A percentile compares a stretch with the other conserved stretches of the same genome.
These are phyloP conservation scores for Pyrocephalus nanus DNA, from an alignment of 2,797 vertebrate genomes.

Conservation along the genomic window DNA sequence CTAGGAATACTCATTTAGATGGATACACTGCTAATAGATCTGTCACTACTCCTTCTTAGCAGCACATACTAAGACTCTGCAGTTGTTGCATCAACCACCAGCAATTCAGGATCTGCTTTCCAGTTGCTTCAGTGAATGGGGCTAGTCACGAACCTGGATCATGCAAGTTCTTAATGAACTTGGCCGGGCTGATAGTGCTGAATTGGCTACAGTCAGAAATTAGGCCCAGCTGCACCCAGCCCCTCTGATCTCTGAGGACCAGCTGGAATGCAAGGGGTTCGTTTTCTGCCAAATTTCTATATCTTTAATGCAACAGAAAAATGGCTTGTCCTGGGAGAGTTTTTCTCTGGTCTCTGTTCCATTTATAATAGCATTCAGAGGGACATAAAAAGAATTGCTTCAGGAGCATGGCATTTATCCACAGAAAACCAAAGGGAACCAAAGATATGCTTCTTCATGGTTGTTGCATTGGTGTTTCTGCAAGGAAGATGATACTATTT, in stretches of 20 bases:
- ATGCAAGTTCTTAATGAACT: fast-evolving
- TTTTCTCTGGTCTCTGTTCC: neutral
- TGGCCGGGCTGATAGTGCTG: neutral
- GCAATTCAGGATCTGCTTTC: neutral
- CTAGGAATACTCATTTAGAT: neutral
- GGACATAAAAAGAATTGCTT: neutral
- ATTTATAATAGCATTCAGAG: neutral
- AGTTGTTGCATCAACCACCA: neutral
- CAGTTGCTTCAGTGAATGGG: fast-evolving
- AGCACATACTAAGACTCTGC: neutral
- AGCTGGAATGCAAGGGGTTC: neutral
- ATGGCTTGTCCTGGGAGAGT: neutral
- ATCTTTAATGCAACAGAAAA: neutral
- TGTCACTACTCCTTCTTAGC: neutral
- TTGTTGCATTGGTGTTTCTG: neutral
- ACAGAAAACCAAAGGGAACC: neutral
- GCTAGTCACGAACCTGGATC: neutral
- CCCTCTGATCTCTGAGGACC: neutral
- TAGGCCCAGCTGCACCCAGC: neutral
- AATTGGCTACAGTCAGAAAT: neutral
- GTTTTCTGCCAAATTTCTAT: neutral
- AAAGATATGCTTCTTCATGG: neutral
- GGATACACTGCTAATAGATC: neutral
- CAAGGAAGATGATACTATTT: neutral
- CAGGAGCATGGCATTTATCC: neutral